Evolutionary conservation across 2,113 vertebrate genomes (phyloP), one percentile per base, ranked within the genome.

Genomic region (Corapipo altera): DNA sequence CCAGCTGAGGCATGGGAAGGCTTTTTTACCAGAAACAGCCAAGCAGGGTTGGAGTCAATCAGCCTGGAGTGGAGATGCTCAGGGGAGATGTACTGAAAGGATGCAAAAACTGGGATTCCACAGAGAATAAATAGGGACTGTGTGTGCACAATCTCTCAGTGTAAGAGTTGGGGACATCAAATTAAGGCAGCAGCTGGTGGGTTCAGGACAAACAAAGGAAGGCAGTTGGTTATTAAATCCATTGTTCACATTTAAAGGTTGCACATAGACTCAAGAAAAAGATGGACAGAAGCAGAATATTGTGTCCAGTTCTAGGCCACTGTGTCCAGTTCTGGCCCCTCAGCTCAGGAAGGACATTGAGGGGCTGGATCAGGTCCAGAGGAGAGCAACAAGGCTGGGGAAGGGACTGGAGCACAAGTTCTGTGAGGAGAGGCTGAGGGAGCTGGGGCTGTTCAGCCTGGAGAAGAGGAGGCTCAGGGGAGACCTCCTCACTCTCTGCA

Each of bases 61-160:
- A 80, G 15, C 44, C 52, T 18, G 8, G 32, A 43, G 6, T 9
- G 52, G 49, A 54, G 24, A 61, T 44, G 7, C 7, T 61, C 24
- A 9, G 41, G 14, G 35, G 6, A 80, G 23, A 44, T 4, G 12
- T 0, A 77, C 6, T 0, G 1, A 83, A 62, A 83, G 24, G 21
- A 41, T 30, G 20, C 4, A 77, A 73, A 77, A 44, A 1, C 35
- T 39, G n/a, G 51, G 62, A 70, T 71, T 76, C 22, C 59, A 30
- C 7, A 11, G 70, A 32, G 37, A 71, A 44, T 0, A 51, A 71
- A 44, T 0, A 51, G 1, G 8, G 2, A 5, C 16, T 67, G 43
- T 33, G n/a, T 46, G 26, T 26, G 39, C 41, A 12, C 24, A 32
- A 0, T 2, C 16, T 27, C 30, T 72, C 64, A 44, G 11, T 7